Evolutionary conservation across 1,140 invertebrate species (phyloP).

Genomic region (Pseudomyrmex flavicornis): DNA sequence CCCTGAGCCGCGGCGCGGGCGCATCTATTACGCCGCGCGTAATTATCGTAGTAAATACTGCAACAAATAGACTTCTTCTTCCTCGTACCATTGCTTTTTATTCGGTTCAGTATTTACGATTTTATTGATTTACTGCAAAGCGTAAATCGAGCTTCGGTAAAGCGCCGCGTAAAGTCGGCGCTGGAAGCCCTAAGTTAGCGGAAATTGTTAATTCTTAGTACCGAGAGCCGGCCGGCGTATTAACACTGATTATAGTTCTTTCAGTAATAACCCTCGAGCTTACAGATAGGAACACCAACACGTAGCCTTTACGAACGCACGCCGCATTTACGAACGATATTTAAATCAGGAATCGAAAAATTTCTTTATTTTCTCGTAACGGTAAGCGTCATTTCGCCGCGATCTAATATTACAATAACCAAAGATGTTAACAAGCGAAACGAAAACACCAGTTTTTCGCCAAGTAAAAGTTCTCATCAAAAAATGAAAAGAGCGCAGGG

Average conservation of each 20-base stretch:
- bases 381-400: not conserved
- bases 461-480: not conserved
- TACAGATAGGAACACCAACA: slow-evolving; percentile 15
- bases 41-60: slow-evolving; percentile 41
- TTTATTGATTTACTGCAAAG: slow-evolving; percentile 26
- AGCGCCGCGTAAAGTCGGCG: slow-evolving; percentile 15
- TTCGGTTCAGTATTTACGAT: slow-evolving; percentile 18
- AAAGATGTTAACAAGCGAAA: too few species aligned
- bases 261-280: slow-evolving; percentile 45
- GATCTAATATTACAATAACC: too few species aligned
- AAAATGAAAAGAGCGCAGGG: not conserved
- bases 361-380: slow-evolving; percentile 12
- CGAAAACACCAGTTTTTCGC: not conserved
- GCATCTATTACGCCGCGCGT: slow-evolving; percentile 1
- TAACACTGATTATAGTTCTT: slow-evolving; percentile 45
- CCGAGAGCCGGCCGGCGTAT: slow-evolving; percentile 26
- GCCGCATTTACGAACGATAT: slow-evolving; percentile 17
- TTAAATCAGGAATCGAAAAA: slow-evolving; percentile 25
- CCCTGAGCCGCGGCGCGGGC: not conserved
- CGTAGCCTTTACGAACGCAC: not conserved
- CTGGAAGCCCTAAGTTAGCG: slow-evolving; percentile 25
- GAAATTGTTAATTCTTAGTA: slow-evolving; percentile 55
- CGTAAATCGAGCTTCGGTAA: not conserved
- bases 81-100: not conserved
- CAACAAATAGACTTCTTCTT: not conserved